Evolutionary conservation across 2,797 vertebrate genomes (phyloP).

Genomic region (Rhinichthys osculus): DNA sequence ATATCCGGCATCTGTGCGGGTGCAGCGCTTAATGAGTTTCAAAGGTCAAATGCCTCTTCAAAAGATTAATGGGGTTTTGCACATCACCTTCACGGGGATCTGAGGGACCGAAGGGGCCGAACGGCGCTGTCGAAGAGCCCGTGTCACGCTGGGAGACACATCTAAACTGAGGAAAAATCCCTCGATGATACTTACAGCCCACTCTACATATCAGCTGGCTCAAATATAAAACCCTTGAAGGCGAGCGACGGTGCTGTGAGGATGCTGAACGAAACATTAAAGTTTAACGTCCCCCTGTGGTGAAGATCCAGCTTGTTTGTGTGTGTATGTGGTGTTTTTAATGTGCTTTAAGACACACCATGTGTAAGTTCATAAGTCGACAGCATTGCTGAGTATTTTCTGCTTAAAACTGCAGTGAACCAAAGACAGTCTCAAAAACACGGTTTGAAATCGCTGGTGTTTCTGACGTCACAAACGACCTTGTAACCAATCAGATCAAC

Average conservation of each 20-base stretch:
- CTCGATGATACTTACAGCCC: neutral
- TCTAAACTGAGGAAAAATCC: neutral
- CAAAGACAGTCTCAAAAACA: too few relatives aligned
- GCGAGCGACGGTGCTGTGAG: neutral
- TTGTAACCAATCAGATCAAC: too few relatives aligned
- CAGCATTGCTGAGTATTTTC: too few relatives aligned
- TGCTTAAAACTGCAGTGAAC: too few relatives aligned
- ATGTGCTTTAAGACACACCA: too few relatives aligned
- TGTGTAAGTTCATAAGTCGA: too few relatives aligned
- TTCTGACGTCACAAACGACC: too few relatives aligned
- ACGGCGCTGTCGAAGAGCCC: neutral
- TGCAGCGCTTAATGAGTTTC: conserved; percentile 77
- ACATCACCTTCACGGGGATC: conserved; percentile 39
- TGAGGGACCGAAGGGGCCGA: conserved; percentile 18
- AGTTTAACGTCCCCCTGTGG: neutral
- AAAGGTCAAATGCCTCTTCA: conserved; percentile 80
- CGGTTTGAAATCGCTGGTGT: too few relatives aligned
- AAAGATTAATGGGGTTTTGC: conserved; percentile 77
- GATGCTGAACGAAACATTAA: conserved; percentile 1
- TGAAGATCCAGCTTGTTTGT: too few relatives aligned
- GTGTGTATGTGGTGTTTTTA: too few relatives aligned
- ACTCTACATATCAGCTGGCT: neutral
- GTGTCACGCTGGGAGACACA: neutral
- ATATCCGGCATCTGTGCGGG: conserved; percentile 51
- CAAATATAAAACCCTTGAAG: neutral